Conservation (phyloP, 2,113 vertebrate genomes). For the Urocolius indicus region DNA sequence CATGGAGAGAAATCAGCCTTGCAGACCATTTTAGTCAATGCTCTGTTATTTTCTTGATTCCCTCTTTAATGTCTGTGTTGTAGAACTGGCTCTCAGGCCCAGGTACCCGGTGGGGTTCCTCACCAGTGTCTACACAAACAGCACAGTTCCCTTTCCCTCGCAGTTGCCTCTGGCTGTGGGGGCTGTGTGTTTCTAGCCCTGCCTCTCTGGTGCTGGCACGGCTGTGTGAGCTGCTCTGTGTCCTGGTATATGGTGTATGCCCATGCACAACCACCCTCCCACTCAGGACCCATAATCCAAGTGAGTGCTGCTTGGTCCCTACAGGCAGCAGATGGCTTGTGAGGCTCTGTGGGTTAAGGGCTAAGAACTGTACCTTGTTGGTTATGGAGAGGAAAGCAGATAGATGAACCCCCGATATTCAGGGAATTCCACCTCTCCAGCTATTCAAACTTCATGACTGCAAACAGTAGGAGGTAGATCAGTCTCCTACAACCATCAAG, state of each 20-base stretch:
- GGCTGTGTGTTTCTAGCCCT: not conserved
- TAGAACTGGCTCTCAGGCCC: conserved; percentile 25
- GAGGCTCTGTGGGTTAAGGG: not conserved
- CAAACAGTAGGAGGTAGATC: not conserved
- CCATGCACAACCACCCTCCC: not conserved
- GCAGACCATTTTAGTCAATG: conserved; percentile 37
- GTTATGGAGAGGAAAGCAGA: not conserved
- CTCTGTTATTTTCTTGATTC: conserved; percentile 62
- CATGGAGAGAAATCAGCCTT: conserved; percentile 45
- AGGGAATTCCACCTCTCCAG: not conserved
- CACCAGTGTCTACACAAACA: not conserved
- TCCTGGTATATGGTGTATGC: fast-evolving
- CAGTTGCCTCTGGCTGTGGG: not conserved
- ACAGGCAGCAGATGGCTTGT: fast-evolving
- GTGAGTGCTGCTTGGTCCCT: not conserved
- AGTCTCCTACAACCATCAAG: not conserved
- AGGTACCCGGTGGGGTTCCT: not conserved
- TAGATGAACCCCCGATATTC: not conserved
- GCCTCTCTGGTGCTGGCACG: not conserved
- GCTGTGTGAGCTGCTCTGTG: not conserved
- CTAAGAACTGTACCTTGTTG: not conserved
- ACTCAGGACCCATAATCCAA: fast-evolving
- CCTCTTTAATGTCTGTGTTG: conserved; percentile 8
- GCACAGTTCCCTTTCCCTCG: fast-evolving
- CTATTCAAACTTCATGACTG: not conserved